These are phyloP conservation scores for Lasioglossum lativentre DNA, from an alignment of 2,888 invertebrate genomes.

Conservation along the genomic window DNA sequence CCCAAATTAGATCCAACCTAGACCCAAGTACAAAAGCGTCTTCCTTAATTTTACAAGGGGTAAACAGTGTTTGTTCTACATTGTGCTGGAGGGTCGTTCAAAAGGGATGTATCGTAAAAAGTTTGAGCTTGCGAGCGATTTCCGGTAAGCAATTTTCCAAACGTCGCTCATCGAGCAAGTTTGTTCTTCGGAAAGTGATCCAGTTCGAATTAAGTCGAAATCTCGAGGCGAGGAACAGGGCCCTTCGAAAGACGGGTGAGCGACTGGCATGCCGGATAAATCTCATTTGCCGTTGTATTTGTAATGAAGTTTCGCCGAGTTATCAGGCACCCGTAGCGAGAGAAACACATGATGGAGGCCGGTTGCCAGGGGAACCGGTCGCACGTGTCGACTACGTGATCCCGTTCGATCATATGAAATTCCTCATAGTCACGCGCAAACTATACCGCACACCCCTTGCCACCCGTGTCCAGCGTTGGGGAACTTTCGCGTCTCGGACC, in stretches of 20 bases:
- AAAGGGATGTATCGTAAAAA: not conserved
- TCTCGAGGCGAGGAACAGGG: not conserved
- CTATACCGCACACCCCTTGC: not conserved
- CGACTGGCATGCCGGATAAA: conserved; percentile 13
- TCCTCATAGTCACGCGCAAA: conserved; percentile 44
- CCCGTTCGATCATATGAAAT: conserved; percentile 66
- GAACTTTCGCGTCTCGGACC: not conserved
- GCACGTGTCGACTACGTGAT: conserved; percentile 69
- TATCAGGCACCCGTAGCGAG: conserved; percentile 49
- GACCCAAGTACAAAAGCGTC: no score
- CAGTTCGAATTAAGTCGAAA: not conserved
- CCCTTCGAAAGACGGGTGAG: not conserved
- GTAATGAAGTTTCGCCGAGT: conserved; percentile 66
- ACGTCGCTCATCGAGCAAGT: not conserved
- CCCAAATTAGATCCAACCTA: no score
- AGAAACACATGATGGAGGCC: conserved; percentile 53
- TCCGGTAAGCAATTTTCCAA: not conserved
- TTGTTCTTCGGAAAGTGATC: not conserved
- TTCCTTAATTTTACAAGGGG: not conserved
- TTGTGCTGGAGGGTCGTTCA: not conserved
- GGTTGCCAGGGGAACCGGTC: conserved; percentile 73
- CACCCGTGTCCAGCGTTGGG: no score
- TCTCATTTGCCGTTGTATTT: conserved; percentile 54
- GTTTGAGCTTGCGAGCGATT: not conserved
- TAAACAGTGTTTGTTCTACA: not conserved